phyloP scores from a whole-genome alignment of 2,888 invertebrate species.

The Sesamia inferens region DNA sequence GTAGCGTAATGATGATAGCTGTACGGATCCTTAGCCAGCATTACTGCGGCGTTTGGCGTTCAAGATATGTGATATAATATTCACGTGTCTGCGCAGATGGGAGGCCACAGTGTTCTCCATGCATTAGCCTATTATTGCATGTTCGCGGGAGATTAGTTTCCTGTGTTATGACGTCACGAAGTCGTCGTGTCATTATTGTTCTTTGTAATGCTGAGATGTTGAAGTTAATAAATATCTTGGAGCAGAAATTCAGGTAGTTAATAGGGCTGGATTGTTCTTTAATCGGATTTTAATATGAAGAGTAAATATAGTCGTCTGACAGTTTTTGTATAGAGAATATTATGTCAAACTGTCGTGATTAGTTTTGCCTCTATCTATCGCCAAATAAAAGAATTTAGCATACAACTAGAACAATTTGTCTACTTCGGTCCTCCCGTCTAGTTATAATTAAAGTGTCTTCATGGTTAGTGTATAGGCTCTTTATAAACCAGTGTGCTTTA shows the following conservation, averaged over 20 bases:
- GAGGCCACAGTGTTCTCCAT: conserved; percentile 20
- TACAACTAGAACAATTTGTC: too few species aligned
- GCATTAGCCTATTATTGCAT: conserved; percentile 59
- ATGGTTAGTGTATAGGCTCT: too few species aligned
- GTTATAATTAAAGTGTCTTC: too few species aligned
- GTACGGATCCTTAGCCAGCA: conserved; percentile 64
- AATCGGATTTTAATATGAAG: too few species aligned
- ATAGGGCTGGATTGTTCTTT: background rate
- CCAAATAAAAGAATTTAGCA: too few species aligned
- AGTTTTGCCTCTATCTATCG: too few species aligned
- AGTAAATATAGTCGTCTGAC: too few species aligned
- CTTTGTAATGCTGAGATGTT: conserved; percentile 34
- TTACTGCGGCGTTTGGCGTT: conserved; percentile 61
- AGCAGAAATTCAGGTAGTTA: background rate
- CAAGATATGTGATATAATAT: conserved; percentile 69
- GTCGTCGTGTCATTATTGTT: conserved; percentile 35
- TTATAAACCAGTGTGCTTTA: too few species aligned
- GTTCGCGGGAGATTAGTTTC: conserved; percentile 48
- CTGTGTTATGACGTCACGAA: conserved; percentile 41
- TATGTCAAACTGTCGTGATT: too few species aligned
- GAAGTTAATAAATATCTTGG: background rate
- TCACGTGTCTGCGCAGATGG: conserved; percentile 61
- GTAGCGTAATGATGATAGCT: conserved; percentile 73
- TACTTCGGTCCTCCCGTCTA: too few species aligned
- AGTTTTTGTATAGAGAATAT: too few species aligned